Evolutionary conservation across 2,797 vertebrate genomes (phyloP), one percentile per base, ranked within the genome.

Genomic region (Amazona ochrocephala): DNA sequence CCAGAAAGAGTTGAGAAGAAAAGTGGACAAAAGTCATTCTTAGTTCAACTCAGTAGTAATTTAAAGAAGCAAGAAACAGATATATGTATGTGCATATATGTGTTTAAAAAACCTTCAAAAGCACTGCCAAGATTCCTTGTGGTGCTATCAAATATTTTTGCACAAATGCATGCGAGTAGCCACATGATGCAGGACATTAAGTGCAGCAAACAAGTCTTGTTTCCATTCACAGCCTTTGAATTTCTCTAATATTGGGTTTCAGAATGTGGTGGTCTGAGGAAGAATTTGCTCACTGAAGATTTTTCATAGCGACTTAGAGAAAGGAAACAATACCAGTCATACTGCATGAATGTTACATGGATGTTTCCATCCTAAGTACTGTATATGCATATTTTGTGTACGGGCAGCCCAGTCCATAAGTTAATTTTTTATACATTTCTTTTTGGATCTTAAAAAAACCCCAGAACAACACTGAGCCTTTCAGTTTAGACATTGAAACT

Each of bases 231-330:
- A 7, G 87, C 87, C 94, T 96, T 97, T 97, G 94, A 96, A 95
- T 97, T 92, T 97, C 93, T 97, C 89, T 94, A 94, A 96, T 94
- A 76, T 22, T 96, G 73, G 34, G 81, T 97, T 97, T 97, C 92
- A 96, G 95, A 96, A 96, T 47, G 24, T 60, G 68, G 72, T 74
- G 88, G 77, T 93, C 92, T 95, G 82, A 96, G 87, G 84, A 96
- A 97, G 88, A 93, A 96, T 95, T 96, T 97, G 66, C 90, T 96
- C 79, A 22, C n/a, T 20, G 39, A 94, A 91, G 96, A 95, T 97
- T 97, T 97, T 93, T 95, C 83, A 39, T 47, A 93, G 90, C 8
- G 44, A 81, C 86, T 71, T 96, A 93, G 90, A 96, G 95, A 93
- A 96, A 95, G 75, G 85, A 97, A 96, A 91, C 90, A 93, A 95